Percentiles rank a stretch among this genome's conserved stretches.
Evolutionary conservation across 2,797 vertebrate genomes (phyloP).

Genomic region (Tenualosa thibaudeaui): DNA sequence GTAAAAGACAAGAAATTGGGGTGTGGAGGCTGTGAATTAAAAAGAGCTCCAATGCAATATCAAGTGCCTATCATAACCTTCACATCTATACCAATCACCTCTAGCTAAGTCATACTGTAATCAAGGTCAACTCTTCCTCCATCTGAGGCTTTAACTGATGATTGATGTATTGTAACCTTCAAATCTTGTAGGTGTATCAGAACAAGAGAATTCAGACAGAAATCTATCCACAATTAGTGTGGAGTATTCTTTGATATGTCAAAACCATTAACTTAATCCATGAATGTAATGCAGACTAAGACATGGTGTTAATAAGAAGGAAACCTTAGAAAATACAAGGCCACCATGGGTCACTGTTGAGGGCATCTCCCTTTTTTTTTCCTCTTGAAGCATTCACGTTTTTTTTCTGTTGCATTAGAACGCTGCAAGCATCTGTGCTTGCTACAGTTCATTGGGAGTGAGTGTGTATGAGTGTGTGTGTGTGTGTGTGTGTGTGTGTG

Average conservation of each 20-base stretch:
- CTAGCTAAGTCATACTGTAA: background rate
- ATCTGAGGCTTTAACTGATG: background rate
- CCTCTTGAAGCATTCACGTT: background rate
- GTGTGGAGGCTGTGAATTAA: background rate
- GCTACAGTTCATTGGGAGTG: conserved; percentile 5
- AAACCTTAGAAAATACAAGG: background rate
- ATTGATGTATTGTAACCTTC: background rate
- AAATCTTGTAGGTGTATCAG: background rate
- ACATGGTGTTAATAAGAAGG: background rate
- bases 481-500: too few species aligned
- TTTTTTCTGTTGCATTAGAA: background rate
- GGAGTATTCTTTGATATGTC: background rate
- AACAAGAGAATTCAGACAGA: background rate
- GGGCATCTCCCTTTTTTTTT: background rate
- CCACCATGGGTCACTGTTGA: background rate
- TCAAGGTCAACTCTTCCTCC: background rate
- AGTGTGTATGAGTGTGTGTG: too few species aligned
- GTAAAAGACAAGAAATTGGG: background rate
- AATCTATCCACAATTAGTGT: background rate
- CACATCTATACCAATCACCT: background rate
- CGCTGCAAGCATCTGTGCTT: background rate
- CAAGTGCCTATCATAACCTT: background rate
- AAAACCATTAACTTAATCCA: background rate
- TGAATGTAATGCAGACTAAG: background rate
- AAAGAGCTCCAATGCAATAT: background rate